phyloP scores from a whole-genome alignment of 1,140 invertebrate genomes.

The Rhyacophila brunnea region DNA sequence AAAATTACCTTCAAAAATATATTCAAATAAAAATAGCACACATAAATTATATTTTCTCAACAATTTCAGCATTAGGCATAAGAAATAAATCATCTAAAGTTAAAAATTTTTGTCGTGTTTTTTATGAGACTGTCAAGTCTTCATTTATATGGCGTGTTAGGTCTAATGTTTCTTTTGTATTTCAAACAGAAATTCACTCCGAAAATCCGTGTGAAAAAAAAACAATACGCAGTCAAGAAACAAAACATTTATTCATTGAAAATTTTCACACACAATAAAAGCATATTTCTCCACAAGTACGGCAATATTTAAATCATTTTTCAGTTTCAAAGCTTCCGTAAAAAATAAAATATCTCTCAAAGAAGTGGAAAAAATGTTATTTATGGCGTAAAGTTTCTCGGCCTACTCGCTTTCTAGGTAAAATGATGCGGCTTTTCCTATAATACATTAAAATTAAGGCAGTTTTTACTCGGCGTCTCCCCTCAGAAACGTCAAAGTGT shows the following conservation, averaged over 20 bases:
- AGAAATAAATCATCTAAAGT: too few species aligned
- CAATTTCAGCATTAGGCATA: too few species aligned
- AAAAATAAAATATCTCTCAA: conserved; percentile 4
- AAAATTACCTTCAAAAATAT: too few species aligned
- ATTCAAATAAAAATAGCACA: too few species aligned
- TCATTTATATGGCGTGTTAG: too few species aligned
- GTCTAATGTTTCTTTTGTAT: too few species aligned
- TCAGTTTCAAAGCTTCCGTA: conserved; percentile 10
- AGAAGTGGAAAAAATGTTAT: conserved; percentile 17
- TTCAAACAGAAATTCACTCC: too few species aligned
- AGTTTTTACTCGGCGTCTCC: conserved; percentile 12
- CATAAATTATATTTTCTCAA: too few species aligned
- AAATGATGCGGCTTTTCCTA: conserved; percentile 18
- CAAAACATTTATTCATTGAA: not conserved
- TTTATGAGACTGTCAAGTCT: too few species aligned
- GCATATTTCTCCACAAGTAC: not conserved
- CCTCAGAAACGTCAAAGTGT: conserved; percentile 16
- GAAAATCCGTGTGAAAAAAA: too few species aligned
- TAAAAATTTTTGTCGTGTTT: too few species aligned
- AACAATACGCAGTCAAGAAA: too few species aligned
- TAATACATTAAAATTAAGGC: conserved; percentile 31
- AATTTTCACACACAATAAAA: conserved; percentile 3
- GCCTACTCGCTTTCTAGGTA: conserved; percentile 14
- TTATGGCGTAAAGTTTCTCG: conserved; percentile 24
- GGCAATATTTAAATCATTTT: conserved; percentile 26